Conservation (phyloP, 2,888 invertebrate species). For the Dione juno region DNA sequence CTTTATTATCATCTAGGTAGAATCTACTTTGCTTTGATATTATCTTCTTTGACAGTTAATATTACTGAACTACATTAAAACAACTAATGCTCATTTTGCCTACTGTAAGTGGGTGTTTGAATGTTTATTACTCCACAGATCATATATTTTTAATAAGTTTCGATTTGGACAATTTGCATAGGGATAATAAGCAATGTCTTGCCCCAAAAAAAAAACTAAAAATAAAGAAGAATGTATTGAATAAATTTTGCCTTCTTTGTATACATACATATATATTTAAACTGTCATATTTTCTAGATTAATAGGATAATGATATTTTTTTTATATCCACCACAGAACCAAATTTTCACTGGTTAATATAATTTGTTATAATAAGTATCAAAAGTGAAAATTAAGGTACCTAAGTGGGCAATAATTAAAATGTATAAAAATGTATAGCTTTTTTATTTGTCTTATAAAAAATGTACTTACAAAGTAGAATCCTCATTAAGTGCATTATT, state of each 20-base stretch:
- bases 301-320: too few relatives aligned
- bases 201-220: too few relatives aligned
- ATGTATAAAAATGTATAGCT: too few relatives aligned
- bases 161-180: neutral
- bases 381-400: too few relatives aligned
- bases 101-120: neutral
- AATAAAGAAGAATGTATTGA: too few relatives aligned
- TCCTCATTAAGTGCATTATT: slow-evolving; percentile 8
- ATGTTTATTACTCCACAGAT: neutral
- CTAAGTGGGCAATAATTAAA: too few relatives aligned
- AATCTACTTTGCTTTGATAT: slow-evolving; percentile 34
- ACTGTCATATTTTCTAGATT: too few relatives aligned
- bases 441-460: neutral
- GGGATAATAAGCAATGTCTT: neutral
- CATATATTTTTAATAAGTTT: neutral
- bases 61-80: neutral
- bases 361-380: too few relatives aligned
- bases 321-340: too few relatives aligned
- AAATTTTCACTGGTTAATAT: too few relatives aligned
- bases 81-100: neutral
- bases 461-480: neutral
- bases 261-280: too few relatives aligned
- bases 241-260: too few relatives aligned
- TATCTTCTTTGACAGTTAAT: slow-evolving; percentile 22
- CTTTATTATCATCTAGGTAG: slow-evolving; percentile 33